phyloP scores from a whole-genome alignment of 2,888 invertebrate genomes.

The Drosophila incognita region DNA sequence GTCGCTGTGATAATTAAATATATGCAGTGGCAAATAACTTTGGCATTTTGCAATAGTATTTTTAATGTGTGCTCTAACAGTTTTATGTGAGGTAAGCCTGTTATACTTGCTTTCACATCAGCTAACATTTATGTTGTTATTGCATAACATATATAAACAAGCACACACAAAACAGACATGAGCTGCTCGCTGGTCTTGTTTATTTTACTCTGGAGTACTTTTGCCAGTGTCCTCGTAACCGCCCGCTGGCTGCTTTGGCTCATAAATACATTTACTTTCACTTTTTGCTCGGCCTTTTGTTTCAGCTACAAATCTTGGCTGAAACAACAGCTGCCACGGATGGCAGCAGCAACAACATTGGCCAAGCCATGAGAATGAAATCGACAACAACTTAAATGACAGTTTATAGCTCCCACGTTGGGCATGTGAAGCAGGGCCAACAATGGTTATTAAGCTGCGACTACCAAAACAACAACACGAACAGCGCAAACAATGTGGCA shows the following conservation, averaged over 20 bases:
- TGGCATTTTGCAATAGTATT: not conserved
- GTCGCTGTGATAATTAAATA: not conserved
- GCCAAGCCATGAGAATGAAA: conserved; percentile 66
- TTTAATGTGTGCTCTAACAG: not conserved
- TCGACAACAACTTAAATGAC: conserved; percentile 81
- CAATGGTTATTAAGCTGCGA: conserved; percentile 75
- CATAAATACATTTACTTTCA: conserved; percentile 79
- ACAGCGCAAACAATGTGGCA: conserved; percentile 52
- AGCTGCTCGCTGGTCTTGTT: conserved; percentile 45
- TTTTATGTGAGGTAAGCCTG: conserved; percentile 46
- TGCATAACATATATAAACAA: conserved; percentile 1
- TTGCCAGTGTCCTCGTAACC: conserved; percentile 39
- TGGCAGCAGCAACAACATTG: conserved; percentile 10
- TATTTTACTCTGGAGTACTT: conserved; percentile 73
- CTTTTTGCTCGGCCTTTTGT: conserved; percentile 68
- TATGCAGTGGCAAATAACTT: not conserved
- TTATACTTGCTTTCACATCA: conserved; percentile 35
- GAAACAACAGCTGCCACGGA: conserved; percentile 47
- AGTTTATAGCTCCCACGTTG: conserved; percentile 78
- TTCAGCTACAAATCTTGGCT: conserved; percentile 74
- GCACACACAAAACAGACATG: conserved; percentile 3
- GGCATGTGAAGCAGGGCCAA: conserved; percentile 62
- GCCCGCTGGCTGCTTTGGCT: conserved; percentile 41
- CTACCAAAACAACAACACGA: conserved; percentile 37
- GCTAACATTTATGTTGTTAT: conserved; percentile 2